A percentile compares a stretch with the other conserved stretches of the same genome.
These are phyloP conservation scores for Coreius guichenoti DNA, from an alignment of 2,797 vertebrate genomes.

Conservation along the genomic window DNA sequence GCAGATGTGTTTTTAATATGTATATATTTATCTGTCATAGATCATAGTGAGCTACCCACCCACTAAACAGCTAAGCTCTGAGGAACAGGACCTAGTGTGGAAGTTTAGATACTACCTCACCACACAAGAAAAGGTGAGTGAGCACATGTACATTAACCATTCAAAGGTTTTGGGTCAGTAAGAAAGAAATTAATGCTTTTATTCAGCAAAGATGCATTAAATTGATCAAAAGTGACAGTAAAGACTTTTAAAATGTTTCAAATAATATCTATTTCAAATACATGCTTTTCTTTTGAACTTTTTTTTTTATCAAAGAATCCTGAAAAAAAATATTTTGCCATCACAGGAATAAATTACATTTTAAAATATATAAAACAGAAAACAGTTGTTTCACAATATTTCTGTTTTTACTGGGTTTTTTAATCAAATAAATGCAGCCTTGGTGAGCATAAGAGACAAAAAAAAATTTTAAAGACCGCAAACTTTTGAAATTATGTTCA, in stretches of 20 bases:
- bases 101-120: conserved; percentile 99
- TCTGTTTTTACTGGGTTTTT: too few species aligned
- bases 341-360: not conserved
- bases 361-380: not conserved
- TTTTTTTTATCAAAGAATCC: not conserved
- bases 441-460: too few species aligned
- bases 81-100: conserved; percentile 98
- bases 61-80: conserved; percentile 95
- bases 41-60: conserved; percentile 98
- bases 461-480: too few species aligned
- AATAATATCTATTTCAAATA: not conserved
- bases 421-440: too few species aligned
- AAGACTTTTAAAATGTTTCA: not conserved
- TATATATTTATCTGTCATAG: conserved; percentile 70
- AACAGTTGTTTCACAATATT: not conserved
- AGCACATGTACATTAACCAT: not conserved
- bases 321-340: not conserved
- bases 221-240: not conserved
- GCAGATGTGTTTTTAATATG: conserved; percentile 5
- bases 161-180: not conserved
- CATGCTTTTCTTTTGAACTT: not conserved
- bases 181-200: not conserved
- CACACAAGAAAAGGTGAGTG: conserved; percentile 93
- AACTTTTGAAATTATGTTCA: not conserved
- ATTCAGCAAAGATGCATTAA: not conserved